Conservation (phyloP, 2,888 invertebrate genomes). For the Melanchra persicariae region DNA sequence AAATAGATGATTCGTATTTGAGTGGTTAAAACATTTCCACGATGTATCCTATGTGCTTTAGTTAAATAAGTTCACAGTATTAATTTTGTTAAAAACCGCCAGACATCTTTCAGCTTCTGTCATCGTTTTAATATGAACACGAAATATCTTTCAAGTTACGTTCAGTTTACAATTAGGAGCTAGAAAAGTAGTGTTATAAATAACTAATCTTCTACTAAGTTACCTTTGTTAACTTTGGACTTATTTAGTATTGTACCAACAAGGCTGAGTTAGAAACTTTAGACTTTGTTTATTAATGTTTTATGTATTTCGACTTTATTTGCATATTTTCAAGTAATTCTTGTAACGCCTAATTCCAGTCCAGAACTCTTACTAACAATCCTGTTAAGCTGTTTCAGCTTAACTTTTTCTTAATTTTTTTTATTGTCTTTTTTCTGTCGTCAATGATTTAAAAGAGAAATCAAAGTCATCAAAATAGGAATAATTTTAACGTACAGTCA, state of each 20-base stretch:
- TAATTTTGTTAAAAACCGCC: not conserved
- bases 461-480: no score
- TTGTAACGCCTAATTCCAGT: not conserved
- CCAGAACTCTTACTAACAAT: not conserved
- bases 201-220: conserved; percentile 28
- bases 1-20: not conserved
- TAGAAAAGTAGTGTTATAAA: conserved; percentile 13
- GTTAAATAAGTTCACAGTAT: not conserved
- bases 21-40: not conserved
- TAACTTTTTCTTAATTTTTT: not conserved
- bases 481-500: no score
- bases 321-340: not conserved
- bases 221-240: conserved; percentile 8
- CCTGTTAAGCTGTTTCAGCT: not conserved
- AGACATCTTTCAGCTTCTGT: conserved; percentile 1
- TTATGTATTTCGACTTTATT: conserved; percentile 19
- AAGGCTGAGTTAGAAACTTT: conserved; percentile 3
- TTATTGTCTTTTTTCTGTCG: no score
- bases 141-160: conserved; percentile 37
- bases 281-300: conserved; percentile 20
- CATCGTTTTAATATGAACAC: conserved; percentile 30
- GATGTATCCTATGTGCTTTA: not conserved
- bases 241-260: conserved; percentile 8
- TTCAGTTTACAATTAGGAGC: conserved; percentile 13
- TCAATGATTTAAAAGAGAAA: no score